Evolutionary conservation across 2,113 vertebrate genomes (phyloP), one percentile per base, ranked within the genome.

Genomic region (Pseudopipra pipra): DNA sequence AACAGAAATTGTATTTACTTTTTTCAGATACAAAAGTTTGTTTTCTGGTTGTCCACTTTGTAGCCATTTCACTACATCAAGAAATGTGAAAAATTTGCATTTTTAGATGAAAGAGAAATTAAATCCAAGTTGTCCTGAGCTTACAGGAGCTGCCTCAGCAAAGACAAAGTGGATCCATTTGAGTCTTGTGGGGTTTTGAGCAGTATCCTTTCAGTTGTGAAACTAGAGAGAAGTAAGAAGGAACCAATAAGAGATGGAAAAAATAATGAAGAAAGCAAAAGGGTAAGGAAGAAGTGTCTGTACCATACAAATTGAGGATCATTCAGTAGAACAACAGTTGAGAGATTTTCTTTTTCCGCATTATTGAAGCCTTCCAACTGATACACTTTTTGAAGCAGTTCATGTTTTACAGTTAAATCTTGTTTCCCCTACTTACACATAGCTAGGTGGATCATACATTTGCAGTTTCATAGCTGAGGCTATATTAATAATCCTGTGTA

Each of bases 51-150:
- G 3, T 54, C 35, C 71, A 39, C 46, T 76, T 30, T 27, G 30
- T 68, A 43, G 27, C 30, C 17, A 52, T 63, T 78, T 75, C 23
- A 30, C 23, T 65, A 21, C 27, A 85, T 91, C 71, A 93, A 97
- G 96, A 78, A 89, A 96, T 20, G 24, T 65, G 41, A 79, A 74
- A 27, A 28, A 14, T 59, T 95, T 61, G 59, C 88, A 72, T 90
- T 91, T 84, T 82, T 75, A 20, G 37, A 73, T 71, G 25, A 73
- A 89, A 87, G 58, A 95, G 81, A 90, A 59, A 93, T 96, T 80
- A 79, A 86, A 96, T 92, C 92, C 94, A 97, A 96, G 85, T 96
- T 91, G 97, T 98, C 98, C 97, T 97, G 96, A 96, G 79, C 65
- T 39, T 85, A 63, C 68, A 89, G 84, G 58, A 66, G 87, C 72